These are phyloP conservation scores for Trissolcus japonicus DNA, from an alignment of 2,888 invertebrate species.

Conservation along the genomic window DNA sequence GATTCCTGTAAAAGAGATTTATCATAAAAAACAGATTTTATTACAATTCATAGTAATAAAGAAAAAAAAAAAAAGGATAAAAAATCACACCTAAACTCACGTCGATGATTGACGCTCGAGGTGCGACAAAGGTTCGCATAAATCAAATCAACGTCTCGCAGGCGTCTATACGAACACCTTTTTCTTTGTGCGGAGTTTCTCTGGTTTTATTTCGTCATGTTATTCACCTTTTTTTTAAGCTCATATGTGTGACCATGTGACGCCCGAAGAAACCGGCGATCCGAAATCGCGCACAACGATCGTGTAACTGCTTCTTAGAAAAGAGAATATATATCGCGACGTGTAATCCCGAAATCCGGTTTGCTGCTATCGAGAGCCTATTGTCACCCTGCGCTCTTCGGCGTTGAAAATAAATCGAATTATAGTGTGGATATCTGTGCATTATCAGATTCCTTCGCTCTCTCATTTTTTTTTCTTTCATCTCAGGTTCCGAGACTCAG, in stretches of 20 bases:
- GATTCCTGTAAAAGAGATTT: not conserved
- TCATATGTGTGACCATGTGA: conserved; percentile 43
- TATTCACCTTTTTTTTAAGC: conserved; percentile 36
- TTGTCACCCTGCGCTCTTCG: conserved; percentile 62
- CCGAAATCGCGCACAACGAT: conserved; percentile 58
- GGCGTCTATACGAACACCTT: conserved; percentile 48
- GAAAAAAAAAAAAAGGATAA: not conserved
- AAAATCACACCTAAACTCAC: not conserved
- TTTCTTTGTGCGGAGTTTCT: conserved; percentile 47
- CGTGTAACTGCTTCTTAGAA: conserved; percentile 57
- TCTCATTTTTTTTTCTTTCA: conserved; percentile 11
- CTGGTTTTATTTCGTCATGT: conserved; percentile 44
- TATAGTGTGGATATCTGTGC: conserved; percentile 43
- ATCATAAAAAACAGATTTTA: too few relatives aligned
- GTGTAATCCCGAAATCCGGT: conserved; percentile 73
- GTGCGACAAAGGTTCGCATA: conserved; percentile 30
- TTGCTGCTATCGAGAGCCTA: conserved; percentile 62
- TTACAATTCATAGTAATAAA: not conserved
- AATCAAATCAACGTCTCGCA: conserved; percentile 48
- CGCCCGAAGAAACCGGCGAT: conserved; percentile 45
- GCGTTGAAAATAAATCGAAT: conserved; percentile 57
- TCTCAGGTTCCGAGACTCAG: not conserved
- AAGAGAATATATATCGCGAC: conserved; percentile 58
- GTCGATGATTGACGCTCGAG: not conserved
- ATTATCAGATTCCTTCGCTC: conserved; percentile 50